Conservation (phyloP, 2,888 invertebrate species). For the Brassicogethes aeneus region DNA sequence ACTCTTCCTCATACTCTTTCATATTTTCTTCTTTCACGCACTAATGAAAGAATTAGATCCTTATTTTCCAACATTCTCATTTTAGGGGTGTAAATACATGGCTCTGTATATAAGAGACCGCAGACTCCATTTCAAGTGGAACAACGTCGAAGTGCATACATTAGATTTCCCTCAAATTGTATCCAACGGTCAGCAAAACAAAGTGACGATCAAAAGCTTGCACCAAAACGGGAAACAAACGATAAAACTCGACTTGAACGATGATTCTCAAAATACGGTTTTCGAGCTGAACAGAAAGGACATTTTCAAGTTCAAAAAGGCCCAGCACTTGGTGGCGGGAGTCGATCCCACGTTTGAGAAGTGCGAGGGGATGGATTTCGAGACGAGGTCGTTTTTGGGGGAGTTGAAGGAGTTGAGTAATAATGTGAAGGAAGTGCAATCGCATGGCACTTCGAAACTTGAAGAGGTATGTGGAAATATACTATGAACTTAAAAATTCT, state of each 20-base stretch:
- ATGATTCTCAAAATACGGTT: no score
- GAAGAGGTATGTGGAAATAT: no score
- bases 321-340: slow-evolving; percentile 77
- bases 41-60: no score
- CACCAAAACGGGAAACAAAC: no score
- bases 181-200: not conserved
- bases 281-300: slow-evolving; percentile 29
- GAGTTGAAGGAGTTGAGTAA: not conserved
- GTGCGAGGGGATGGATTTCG: slow-evolving; percentile 26
- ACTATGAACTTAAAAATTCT: no score
- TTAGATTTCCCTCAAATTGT: not conserved
- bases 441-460: no score
- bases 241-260: no score
- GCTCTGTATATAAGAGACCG: not conserved
- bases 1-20: no score
- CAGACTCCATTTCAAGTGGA: slow-evolving; percentile 4
- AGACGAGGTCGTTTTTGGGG: slow-evolving; percentile 32
- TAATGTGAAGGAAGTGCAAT: slow-evolving; percentile 5
- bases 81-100: not conserved
- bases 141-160: slow-evolving; percentile 6
- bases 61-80: no score
- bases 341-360: slow-evolving; percentile 63
- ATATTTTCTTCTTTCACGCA: no score
- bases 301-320: slow-evolving; percentile 39
- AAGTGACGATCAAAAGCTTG: not conserved